Evolutionary conservation across 1,140 invertebrate species (phyloP).

Genomic region (Pseudomyrmex concolor): DNA sequence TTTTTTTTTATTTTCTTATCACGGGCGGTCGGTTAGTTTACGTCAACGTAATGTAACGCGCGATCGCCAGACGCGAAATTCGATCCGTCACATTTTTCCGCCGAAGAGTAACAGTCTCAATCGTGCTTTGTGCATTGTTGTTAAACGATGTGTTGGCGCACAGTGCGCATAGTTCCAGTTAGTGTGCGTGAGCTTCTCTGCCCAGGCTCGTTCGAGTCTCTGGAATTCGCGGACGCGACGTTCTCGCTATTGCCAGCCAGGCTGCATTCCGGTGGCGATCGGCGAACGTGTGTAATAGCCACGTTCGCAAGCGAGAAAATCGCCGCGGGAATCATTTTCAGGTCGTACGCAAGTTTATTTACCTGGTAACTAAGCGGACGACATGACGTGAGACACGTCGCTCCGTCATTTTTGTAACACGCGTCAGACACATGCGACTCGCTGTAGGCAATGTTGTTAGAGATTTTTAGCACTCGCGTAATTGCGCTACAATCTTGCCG

Average conservation of each 20-base stretch:
- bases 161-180: background rate
- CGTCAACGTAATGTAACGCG: background rate
- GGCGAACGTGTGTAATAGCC: constrained; percentile 19
- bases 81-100: background rate
- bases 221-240: constrained; percentile 48
- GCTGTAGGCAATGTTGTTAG: constrained; percentile 24
- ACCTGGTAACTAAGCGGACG: background rate
- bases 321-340: constrained; percentile 54
- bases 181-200: background rate
- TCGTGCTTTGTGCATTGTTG: background rate
- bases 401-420: constrained; percentile 21
- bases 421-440: background rate
- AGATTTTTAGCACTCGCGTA: constrained; percentile 20
- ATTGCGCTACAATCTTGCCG: background rate
- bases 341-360: constrained; percentile 38
- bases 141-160: background rate
- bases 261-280: constrained; percentile 47
- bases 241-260: constrained; percentile 32
- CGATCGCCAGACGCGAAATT: background rate
- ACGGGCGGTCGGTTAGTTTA: background rate
- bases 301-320: constrained; percentile 43
- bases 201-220: constrained; percentile 20
- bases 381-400: background rate
- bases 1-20: background rate
- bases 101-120: background rate